Evolutionary conservation across 37 sponge, comb jelly and placozoan genomes (phyloP), one percentile per base, ranked within the genome.

Genomic region (Cladorhizidae sp.): DNA sequence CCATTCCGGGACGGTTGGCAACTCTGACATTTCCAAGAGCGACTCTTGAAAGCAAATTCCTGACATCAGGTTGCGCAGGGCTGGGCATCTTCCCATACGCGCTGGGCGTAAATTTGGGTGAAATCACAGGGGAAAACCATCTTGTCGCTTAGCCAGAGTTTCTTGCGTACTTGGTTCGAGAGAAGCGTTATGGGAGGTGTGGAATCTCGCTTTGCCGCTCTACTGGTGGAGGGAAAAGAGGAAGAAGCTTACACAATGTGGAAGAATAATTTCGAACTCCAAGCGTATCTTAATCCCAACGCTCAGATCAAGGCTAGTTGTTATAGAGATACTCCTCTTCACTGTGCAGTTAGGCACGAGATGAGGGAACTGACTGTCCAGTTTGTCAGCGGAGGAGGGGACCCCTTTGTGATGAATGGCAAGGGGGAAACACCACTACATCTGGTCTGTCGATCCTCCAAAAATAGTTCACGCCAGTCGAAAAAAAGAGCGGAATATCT

Each of bases 381-480:
- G 56, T 77, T 88, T 25, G 73, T 92, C 35, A 39, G 29, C 26
- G 68, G 63, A 21, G 86, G 86, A 33, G 93, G 81, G 0, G 74
- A 92, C 70, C 93, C 93, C 1, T 75, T 76, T 39, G 55, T 55
- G 11, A 76, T 64, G 35, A 92, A 92, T 77, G 72, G 57, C 15
- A 76, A 62, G 67, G 77, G 67, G n/a, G 89, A 92, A 41, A 88
- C 93, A 1, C 81, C 93, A 9, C 63, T 92, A 11, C 93, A 92
- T 40, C 40, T 92, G 9, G 89, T 88, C 20, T 92, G 93, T 40
- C 31, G 74, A 28, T 80, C 88, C 38, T 41, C 76, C 2, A 57
- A 74, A 17, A 37, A 55, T 67, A 81, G 85, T 55, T 79, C 85
- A 26, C 25, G 83, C 0, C 71, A 29, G 37, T 43, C 52, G 74